These are phyloP conservation scores for Rhinella marina DNA, from an alignment of 2,797 vertebrate species.

Conservation along the genomic window DNA sequence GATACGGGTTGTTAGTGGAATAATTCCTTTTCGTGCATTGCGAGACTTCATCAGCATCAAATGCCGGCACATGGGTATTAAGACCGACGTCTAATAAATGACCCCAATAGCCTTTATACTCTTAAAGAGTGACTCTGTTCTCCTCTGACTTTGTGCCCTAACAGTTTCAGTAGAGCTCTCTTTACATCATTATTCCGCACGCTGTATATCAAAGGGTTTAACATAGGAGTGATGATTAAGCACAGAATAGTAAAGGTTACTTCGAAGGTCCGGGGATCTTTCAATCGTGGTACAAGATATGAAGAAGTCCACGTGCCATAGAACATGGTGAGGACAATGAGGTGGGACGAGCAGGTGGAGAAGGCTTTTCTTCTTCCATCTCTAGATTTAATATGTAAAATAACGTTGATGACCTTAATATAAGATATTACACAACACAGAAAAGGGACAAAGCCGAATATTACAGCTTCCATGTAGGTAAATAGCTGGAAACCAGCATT, in stretches of 20 bases:
- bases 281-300: neutral
- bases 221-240: neutral
- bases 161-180: neutral
- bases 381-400: neutral
- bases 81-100: too few species aligned
- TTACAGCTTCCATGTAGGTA: neutral
- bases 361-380: constrained; percentile 22
- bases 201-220: constrained; percentile 23
- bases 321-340: constrained; percentile 5
- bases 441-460: neutral
- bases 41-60: too few species aligned
- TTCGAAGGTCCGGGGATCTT: neutral
- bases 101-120: neutral
- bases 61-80: too few species aligned
- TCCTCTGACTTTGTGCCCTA: neutral
- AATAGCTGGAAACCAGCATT: neutral
- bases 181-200: constrained; percentile 3
- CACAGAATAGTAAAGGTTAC: neutral
- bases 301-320: neutral
- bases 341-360: constrained; percentile 33
- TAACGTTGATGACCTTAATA: neutral
- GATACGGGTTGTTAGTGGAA: too few species aligned
- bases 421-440: constrained; percentile 11
- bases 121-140: neutral
- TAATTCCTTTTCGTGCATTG: too few species aligned